A percentile compares a stretch with the other conserved stretches of the same genome.
Conservation (phyloP, 2,888 invertebrate species). For the Entomobrya proxima region DNA sequence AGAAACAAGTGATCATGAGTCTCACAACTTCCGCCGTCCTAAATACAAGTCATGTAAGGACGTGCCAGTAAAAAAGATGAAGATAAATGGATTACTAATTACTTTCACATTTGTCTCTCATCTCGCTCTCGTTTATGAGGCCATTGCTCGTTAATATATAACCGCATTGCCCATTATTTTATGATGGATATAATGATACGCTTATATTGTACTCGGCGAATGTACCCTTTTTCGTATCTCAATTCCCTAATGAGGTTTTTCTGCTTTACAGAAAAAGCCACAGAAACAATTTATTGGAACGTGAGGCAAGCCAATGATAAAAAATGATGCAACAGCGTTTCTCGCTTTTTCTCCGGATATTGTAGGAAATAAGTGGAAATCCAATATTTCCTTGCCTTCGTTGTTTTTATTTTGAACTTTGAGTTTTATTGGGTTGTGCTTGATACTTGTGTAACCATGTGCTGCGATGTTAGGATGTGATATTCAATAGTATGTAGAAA, state of each 20-base stretch:
- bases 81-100: conserved; percentile 60
- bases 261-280: not conserved
- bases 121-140: not conserved
- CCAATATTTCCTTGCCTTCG: not conserved
- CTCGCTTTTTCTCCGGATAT: not conserved
- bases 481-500: not conserved
- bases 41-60: not conserved
- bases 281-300: not conserved
- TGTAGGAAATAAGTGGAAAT: not conserved
- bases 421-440: not conserved
- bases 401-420: too few species aligned
- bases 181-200: too few species aligned
- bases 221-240: too few species aligned
- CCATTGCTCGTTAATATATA: too few species aligned
- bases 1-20: too few species aligned
- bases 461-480: not conserved
- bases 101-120: conserved; percentile 60
- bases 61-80: conserved; percentile 6
- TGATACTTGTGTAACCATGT: not conserved
- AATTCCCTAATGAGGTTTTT: not conserved
- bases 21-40: too few species aligned
- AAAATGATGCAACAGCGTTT: conserved; percentile 32
- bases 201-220: too few species aligned
- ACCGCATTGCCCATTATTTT: conserved; percentile 13
- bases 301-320: not conserved